Conservation (phyloP, 2,888 invertebrate genomes). For the Mythimna albipuncta region DNA sequence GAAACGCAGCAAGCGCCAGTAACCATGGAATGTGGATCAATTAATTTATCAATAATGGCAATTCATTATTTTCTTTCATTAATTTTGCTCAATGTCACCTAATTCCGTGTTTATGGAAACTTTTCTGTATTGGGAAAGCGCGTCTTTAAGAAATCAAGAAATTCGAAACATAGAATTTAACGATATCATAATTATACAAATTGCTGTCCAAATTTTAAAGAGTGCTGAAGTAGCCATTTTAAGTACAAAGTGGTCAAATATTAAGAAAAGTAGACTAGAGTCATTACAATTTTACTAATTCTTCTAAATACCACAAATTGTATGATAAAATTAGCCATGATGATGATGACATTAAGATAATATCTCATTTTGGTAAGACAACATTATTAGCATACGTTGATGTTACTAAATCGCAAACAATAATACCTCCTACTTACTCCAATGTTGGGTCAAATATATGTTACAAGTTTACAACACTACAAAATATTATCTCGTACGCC, state of each 20-base stretch:
- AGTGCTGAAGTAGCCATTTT: background rate
- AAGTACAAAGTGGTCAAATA: background rate
- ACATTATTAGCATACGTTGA: slow-evolving; percentile 47
- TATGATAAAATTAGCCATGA: slow-evolving; percentile 30
- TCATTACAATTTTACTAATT: slow-evolving; percentile 18
- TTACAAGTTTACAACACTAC: background rate
- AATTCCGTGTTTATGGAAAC: slow-evolving; percentile 51
- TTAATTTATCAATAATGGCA: slow-evolving; percentile 54
- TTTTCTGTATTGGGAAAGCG: slow-evolving; percentile 28
- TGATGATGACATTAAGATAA: slow-evolving; percentile 48
- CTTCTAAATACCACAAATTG: slow-evolving; percentile 29
- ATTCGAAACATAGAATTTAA: slow-evolving; percentile 1
- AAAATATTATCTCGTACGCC: slow-evolving; percentile 2
- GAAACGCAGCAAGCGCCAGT: slow-evolving; percentile 55
- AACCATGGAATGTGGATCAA: slow-evolving; percentile 68
- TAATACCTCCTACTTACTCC: slow-evolving; percentile 50
- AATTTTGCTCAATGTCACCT: slow-evolving; percentile 40
- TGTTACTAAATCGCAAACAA: slow-evolving; percentile 34
- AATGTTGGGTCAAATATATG: slow-evolving; percentile 39
- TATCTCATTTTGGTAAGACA: slow-evolving; percentile 53
- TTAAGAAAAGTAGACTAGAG: background rate
- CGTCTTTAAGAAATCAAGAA: slow-evolving; percentile 8
- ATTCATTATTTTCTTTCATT: slow-evolving; percentile 42
- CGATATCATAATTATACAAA: slow-evolving; percentile 4
- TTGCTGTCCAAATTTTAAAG: background rate